Base-by-base conservation (phyloP, 1,140 invertebrate genomes). In the Drosophila subpulchrella region DNA sequence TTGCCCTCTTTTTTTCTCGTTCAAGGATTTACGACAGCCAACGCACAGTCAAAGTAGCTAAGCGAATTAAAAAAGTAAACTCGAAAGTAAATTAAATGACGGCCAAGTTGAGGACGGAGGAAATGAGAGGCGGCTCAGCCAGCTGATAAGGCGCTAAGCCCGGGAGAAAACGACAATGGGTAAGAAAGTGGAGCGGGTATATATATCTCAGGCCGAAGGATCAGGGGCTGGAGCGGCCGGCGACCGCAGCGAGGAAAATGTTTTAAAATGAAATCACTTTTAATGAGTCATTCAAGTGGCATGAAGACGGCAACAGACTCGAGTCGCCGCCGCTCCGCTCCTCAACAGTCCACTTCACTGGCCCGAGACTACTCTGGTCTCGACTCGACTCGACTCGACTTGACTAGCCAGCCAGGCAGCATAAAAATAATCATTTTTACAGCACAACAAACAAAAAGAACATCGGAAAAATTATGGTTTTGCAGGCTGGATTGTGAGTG, bases 221-320 rank as follows among this genome's bases (percentile, higher is more conserved):
- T 42, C 27, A 20, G 11, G 54, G 27, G 27, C 30, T 12, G 38
- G 11, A 20, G 15, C 61, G 65, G 32, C 32, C 1, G 27, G 78
- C 78, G 46, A 82, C 84, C 71, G 67, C 83, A 83, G 84, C 63
- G 76, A 70, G 75, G 76, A 83, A 83, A 89, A 88, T 89, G 84
- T 88, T 88, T 88, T 88, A 89, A 88, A 88, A 88, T 88, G 84
- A 88, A 88, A 89, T 88, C 84, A 88, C 76, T 88, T 89, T 88
- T 88, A 88, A 88, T 88, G 84, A 88, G 84, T 88, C 84, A 88
- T 88, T 88, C 84, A 88, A 88, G 84, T 89, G 84, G 84, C 84
- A 88, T 74, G 77, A 57, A 77, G 73, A 74, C 66, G 65, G 53
- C 77, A 76, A 63, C 57, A 67, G 58, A 76, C 57, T 53, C 56